phyloP scores from a whole-genome alignment of 1,140 invertebrate genomes.

The Zophobas atratus region DNA sequence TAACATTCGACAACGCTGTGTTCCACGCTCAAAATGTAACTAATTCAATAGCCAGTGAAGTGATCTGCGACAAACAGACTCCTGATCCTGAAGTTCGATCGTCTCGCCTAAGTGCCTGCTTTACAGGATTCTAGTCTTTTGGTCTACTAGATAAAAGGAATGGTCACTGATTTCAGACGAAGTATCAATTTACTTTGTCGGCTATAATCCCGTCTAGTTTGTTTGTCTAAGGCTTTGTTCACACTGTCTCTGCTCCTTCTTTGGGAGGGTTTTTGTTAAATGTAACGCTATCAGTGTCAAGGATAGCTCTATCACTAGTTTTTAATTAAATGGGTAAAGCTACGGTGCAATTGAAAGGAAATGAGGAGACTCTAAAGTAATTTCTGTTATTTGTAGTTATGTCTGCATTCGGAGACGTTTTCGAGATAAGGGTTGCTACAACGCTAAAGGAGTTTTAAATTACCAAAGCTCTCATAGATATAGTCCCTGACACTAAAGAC shows the following conservation, averaged over 20 bases:
- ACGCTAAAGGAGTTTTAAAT: too few species aligned
- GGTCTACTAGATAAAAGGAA: conserved; percentile 29
- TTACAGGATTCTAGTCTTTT: conserved; percentile 26
- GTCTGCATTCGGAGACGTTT: too few species aligned
- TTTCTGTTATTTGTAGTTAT: too few species aligned
- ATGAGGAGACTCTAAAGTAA: too few species aligned
- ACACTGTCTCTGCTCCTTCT: background rate
- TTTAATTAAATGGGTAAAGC: background rate
- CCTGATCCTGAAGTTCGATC: conserved; percentile 8
- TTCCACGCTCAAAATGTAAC: conserved; percentile 13
- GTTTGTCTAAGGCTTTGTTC: conserved; percentile 26
- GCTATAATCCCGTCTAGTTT: conserved; percentile 26
- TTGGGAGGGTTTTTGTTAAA: conserved; percentile 1
- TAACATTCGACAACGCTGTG: conserved; percentile 2
- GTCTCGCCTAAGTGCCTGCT: conserved; percentile 10
- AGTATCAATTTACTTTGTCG: conserved; percentile 33
- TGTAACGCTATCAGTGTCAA: background rate
- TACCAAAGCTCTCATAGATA: too few species aligned
- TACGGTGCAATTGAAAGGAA: too few species aligned
- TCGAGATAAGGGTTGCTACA: too few species aligned
- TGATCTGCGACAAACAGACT: conserved; percentile 18
- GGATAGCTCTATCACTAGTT: background rate
- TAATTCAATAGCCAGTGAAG: conserved; percentile 23
- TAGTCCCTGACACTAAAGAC: too few species aligned
- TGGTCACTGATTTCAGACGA: conserved; percentile 22